Evolutionary conservation across 2,113 vertebrate species (phyloP), one percentile per base, ranked within the genome.

Genomic region (Oenanthe melanoleuca): DNA sequence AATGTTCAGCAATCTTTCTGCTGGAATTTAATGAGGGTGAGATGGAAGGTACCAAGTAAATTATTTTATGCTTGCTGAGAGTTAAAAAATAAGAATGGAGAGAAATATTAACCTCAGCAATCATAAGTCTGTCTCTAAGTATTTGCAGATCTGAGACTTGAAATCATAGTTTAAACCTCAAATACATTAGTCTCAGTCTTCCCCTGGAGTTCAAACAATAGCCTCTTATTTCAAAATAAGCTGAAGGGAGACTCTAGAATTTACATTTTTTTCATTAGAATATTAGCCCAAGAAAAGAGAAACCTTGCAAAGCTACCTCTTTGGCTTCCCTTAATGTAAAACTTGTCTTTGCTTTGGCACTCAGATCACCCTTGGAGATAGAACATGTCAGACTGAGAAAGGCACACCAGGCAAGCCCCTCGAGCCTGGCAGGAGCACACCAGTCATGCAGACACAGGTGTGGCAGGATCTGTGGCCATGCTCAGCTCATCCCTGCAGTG

Each of bases 401-500:
- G 11, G 33, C 22, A 45, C 52, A 56, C 2, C 13, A 26, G 0
- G 0, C 23, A 12, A 4, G n/a, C 18, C 52, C 56, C 40, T 56
- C 6, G 3, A 31, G 37, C 7, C 52, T 80, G 50, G 8, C 28
- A 70, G 26, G 22, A 74, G 5, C 52, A 45, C 22, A 18, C 7
- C 6, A 9, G 8, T 24, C 29, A 18, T 3, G 3, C 24, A 53
- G 44, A 80, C 5, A 60, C 10, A 11, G 11, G 34, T 1, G 2
- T 5, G 18, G 20, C 24, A 55, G 13, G 28, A 40, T 34, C 33
- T 38, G 0, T 40, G 65, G 29, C 8, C 40, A n/a, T 29, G 34
- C 40, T n/a, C 34, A 74, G 19, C 25, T 45, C 34, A 50, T 55
- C 33, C 18, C 61, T 25, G 10, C 9, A 53, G 19, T 20, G 22